Conservation (phyloP, 2,113 vertebrate genomes). For the Rallus limicola region DNA sequence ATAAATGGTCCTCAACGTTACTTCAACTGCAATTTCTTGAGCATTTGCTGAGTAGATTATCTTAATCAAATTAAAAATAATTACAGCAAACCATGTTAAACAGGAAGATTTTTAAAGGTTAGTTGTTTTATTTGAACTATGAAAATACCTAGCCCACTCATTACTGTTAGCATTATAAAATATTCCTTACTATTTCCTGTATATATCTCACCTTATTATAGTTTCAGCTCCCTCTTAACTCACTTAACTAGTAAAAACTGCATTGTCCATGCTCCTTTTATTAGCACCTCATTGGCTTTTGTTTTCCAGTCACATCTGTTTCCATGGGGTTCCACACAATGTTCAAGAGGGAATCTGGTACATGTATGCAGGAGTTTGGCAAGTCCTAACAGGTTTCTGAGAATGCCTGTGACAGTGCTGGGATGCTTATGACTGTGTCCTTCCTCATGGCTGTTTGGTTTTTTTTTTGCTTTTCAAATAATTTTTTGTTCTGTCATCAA, state of each 20-base stretch:
- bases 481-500: neutral
- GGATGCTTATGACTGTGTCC: neutral
- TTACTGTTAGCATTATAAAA: slow-evolving; percentile 9
- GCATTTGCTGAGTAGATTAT: neutral
- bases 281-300: slow-evolving; percentile 31
- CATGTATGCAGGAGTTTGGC: neutral
- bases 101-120: neutral
- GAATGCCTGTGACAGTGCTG: neutral
- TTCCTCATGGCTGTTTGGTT: neutral
- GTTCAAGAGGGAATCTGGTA: neutral
- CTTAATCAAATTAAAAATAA: neutral
- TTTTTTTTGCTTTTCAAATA: neutral
- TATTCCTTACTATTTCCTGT: slow-evolving; percentile 9
- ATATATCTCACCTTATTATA: neutral
- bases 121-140: neutral
- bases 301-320: slow-evolving; percentile 49
- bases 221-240: slow-evolving; percentile 15
- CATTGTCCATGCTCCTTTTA: slow-evolving; percentile 29
- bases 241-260: slow-evolving; percentile 37
- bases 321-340: slow-evolving; percentile 15
- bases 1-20: neutral
- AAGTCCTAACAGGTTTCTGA: neutral
- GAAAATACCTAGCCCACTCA: neutral
- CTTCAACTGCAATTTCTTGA: neutral
- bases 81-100: neutral